Evolutionary conservation across 1,140 invertebrate species (phyloP).

Genomic region (Sinella curviseta): DNA sequence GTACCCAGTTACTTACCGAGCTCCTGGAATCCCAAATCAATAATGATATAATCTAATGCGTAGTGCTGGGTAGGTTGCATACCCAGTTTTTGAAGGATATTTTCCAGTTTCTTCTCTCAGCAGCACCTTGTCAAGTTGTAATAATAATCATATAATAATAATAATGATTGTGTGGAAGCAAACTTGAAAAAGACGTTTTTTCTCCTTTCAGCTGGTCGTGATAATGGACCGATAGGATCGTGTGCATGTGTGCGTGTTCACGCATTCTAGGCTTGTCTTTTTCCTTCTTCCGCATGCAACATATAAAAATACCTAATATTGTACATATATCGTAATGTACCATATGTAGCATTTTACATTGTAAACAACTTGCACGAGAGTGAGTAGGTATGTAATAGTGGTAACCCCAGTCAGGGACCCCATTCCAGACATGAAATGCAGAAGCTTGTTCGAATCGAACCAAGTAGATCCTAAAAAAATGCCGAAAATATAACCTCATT

Average conservation of each 20-base stretch:
- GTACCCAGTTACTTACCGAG: not conserved
- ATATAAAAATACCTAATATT: not conserved
- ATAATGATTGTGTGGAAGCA: not conserved
- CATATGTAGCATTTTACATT: no score
- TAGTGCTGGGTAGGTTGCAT: not conserved
- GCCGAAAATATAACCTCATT: not conserved
- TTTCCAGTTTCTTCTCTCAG: not conserved
- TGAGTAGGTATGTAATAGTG: no score
- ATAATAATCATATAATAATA: constrained; percentile 20
- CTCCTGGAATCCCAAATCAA: constrained; percentile 13
- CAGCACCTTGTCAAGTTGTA: not conserved
- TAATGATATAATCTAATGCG: not conserved
- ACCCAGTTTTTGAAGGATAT: not conserved
- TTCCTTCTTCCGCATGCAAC: not conserved
- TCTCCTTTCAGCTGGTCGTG: not conserved
- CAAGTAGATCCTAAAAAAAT: no score
- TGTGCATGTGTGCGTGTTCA: not conserved
- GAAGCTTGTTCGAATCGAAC: no score
- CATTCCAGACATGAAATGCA: no score
- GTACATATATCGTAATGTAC: no score
- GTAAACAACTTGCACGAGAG: no score
- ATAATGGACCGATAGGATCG: not conserved
- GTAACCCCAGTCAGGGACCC: no score
- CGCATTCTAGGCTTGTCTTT: not conserved
- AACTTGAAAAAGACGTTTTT: constrained; percentile 1